phyloP scores from a whole-genome alignment of 2,113 vertebrate genomes.

The Corvus moneduloides region DNA sequence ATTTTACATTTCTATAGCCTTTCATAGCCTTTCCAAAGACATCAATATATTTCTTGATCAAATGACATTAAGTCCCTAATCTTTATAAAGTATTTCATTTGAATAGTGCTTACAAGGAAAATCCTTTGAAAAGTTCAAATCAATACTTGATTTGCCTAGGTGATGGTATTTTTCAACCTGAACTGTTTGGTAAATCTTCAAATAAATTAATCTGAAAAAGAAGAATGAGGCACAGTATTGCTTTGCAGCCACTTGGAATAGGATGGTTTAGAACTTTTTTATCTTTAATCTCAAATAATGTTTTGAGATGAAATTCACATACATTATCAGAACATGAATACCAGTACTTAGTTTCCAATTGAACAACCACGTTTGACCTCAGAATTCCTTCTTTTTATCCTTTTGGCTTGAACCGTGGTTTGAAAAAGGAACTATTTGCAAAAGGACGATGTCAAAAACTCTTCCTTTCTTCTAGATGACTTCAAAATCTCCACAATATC shows the following conservation, averaged over 20 bases:
- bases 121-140: background rate
- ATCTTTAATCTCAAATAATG: background rate
- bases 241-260: background rate
- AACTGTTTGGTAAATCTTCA: background rate
- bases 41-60: background rate
- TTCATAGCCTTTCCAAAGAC: background rate
- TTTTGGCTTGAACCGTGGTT: background rate
- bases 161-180: background rate
- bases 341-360: background rate
- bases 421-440: background rate
- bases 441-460: background rate
- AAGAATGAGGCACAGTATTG: background rate
- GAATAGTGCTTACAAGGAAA: background rate
- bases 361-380: background rate
- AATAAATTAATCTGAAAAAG: background rate
- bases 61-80: background rate
- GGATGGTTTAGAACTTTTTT: background rate
- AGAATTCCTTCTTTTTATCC: background rate
- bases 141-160: background rate
- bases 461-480: background rate
- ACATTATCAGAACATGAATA: background rate
- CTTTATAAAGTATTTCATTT: background rate
- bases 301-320: background rate
- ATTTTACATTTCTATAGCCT: background rate
- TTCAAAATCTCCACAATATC: background rate